Percentiles rank a stretch among this genome's conserved stretches.
phyloP scores from a whole-genome alignment of 2,113 vertebrate genomes.

The Vidua macroura region DNA sequence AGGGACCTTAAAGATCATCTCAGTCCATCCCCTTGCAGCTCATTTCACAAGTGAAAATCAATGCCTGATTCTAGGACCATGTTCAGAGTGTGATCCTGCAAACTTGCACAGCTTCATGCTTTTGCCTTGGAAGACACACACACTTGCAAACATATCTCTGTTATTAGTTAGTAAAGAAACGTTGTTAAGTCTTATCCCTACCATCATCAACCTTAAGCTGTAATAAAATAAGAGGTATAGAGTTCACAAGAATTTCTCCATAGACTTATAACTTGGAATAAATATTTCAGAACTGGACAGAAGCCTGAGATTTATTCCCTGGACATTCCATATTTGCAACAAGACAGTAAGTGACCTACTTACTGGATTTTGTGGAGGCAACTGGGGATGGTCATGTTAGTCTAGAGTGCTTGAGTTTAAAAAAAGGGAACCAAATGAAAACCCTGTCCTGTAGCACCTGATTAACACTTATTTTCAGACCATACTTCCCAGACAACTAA shows the following conservation, averaged over 20 bases:
- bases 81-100: background rate
- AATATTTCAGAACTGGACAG: background rate
- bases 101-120: background rate
- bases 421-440: background rate
- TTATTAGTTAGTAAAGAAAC: background rate
- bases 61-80: background rate
- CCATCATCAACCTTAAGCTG: background rate
- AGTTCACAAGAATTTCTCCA: background rate
- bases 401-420: background rate
- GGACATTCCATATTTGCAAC: background rate
- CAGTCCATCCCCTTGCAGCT: background rate
- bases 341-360: background rate
- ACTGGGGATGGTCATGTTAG: background rate
- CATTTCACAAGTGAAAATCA: accelerated
- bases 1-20: background rate
- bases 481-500: background rate
- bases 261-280: background rate
- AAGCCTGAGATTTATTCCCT: background rate
- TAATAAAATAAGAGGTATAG: background rate
- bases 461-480: background rate
- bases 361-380: background rate
- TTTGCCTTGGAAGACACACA: background rate
- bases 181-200: background rate
- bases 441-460: too few species aligned
- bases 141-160: background rate